Base-by-base conservation (phyloP, 2,888 invertebrate species). In the Trachelus stipa region DNA sequence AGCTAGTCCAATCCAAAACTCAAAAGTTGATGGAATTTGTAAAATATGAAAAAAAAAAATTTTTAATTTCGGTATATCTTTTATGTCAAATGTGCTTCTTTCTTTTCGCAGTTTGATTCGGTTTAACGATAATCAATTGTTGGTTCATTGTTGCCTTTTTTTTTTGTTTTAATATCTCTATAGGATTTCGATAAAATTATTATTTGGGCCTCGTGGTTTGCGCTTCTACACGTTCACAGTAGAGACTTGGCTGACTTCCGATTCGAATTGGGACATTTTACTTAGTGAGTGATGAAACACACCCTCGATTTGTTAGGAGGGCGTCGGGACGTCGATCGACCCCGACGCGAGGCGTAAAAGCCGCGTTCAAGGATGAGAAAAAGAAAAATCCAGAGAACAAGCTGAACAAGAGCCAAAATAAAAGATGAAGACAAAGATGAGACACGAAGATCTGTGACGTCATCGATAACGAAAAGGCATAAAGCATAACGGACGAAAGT, bases 211-310 rank as follows among this genome's bases (percentile, higher is more conserved):
- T 80, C 80, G 81, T 78, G 80, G 80, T 79, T 77, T 83, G 76
- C 79, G 73, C 68, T 79, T 40, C 75, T 80, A 80, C 81, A 78
- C 81, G 83, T 83, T 84, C 82, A 80, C 77, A 81, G 81, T 71
- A 73, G 85, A 85, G 88, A 87, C 85, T 83, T 83, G 85, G 87
- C 85, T 87, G 85, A 82, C 84, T 86, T 80, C 81, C 84, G 79
- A 77, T 83, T 79, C 81, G 80, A 85, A 83, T 82, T 78, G 79
- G 83, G 81, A 84, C 84, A 85, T 86, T 85, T 85, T 82, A 82
- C 81, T 77, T 76, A 71, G 71, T 71, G 56, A 56, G 23, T 56
- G 71, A 31, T 12, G 71, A 71, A 31, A 34, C 71, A 31, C 71
- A 33, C 71, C 33, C 71, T 34, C 56, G 56, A 56, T 56, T 56